phyloP scores from a whole-genome alignment of 2,797 vertebrate species.

The Siniperca obscura region DNA sequence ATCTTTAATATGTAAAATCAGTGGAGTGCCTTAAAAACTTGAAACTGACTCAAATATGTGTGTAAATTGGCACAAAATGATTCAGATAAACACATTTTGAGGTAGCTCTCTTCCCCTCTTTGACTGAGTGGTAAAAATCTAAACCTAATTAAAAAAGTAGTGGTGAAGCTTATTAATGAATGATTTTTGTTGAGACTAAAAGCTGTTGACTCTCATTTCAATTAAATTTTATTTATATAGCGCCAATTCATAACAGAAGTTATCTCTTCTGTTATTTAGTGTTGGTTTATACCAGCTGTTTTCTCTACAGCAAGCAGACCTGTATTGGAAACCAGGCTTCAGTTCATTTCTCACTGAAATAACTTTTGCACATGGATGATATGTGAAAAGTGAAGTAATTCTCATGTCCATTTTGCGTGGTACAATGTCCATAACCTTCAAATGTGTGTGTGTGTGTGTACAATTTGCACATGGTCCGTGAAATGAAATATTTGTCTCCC shows the following conservation, averaged over 20 bases:
- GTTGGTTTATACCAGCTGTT: background rate
- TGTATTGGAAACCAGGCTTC: background rate
- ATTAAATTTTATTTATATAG: too few relatives aligned
- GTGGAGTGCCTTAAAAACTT: background rate
- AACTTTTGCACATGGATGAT: background rate
- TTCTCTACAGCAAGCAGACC: background rate
- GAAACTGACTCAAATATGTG: background rate
- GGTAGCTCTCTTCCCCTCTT: background rate
- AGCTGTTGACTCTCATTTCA: too few relatives aligned
- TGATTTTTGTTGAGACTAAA: too few relatives aligned
- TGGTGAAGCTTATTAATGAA: too few relatives aligned
- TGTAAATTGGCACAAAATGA: background rate
- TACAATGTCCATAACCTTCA: background rate
- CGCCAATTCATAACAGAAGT: too few relatives aligned
- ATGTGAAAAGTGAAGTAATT: background rate
- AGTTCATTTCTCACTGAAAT: background rate
- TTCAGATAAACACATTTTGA: background rate
- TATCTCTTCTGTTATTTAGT: background rate
- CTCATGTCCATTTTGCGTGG: background rate
- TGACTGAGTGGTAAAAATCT: background rate
- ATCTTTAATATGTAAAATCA: background rate
- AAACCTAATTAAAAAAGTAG: too few relatives aligned
- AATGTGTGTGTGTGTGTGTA: background rate
- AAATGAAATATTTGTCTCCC: background rate
- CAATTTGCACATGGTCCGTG: background rate